Evolutionary conservation across 2,797 vertebrate species (phyloP).

Genomic region (Esox masquinongy): DNA sequence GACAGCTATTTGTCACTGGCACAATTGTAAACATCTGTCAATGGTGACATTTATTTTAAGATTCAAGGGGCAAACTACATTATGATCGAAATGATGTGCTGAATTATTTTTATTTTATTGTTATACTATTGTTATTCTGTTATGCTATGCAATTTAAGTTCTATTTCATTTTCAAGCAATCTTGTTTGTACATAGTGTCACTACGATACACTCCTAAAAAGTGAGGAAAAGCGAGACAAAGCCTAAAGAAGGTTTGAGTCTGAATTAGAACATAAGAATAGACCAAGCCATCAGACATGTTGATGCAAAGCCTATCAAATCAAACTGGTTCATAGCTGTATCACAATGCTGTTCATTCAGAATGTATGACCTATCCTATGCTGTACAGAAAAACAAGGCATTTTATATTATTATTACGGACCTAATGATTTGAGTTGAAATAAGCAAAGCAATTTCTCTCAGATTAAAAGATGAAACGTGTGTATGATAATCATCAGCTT

Average conservation of each 20-base stretch:
- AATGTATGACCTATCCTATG: conserved; percentile 26
- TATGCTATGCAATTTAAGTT: conserved; percentile 19
- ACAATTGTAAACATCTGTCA: conserved; percentile 9
- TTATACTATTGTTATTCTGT: conserved; percentile 15
- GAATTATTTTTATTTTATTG: conserved; percentile 12
- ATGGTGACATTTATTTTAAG: neutral
- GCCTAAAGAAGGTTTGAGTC: conserved; percentile 56
- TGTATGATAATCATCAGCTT: conserved; percentile 56
- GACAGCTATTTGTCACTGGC: conserved; percentile 15
- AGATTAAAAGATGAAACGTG: conserved; percentile 16
- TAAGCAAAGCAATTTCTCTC: conserved; percentile 15
- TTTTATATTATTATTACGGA: conserved; percentile 38
- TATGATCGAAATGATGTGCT: neutral
- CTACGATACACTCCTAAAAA: conserved; percentile 36
- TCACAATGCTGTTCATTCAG: conserved; percentile 34
- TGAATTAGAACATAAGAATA: conserved; percentile 60
- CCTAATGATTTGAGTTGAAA: conserved; percentile 27
- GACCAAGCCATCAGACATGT: conserved; percentile 23
- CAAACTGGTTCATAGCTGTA: conserved; percentile 21
- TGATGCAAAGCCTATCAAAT: conserved; percentile 28
- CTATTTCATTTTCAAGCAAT: conserved; percentile 29
- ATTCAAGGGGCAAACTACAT: conserved; percentile 21
- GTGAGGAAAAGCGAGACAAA: conserved; percentile 48
- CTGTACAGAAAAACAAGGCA: conserved; percentile 49
- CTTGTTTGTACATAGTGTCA: conserved; percentile 53